Base-by-base conservation (phyloP, 2,113 vertebrate genomes). In the Uropsilus gracilis region DNA sequence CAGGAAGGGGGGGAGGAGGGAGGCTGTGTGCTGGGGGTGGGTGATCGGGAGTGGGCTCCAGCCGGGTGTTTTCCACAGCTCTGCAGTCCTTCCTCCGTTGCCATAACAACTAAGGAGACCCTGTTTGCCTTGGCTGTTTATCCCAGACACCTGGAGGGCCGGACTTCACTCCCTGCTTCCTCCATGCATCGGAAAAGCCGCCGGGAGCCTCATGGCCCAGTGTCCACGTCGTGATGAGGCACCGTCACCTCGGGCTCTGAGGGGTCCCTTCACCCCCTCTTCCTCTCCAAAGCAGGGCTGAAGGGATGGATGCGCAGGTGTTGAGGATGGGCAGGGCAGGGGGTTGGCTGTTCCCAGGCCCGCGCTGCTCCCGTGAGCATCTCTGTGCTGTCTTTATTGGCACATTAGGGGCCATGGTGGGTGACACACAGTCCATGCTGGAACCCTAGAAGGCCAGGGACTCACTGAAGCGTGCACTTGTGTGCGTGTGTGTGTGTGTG, bases 61-160 rank as follows among this genome's bases (percentile, higher is more conserved):
- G 11, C 0, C 0, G n/a, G 89, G 86, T 75, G 1, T 80, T 50
- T 53, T 9, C 30, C 6, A 37, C 0, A 17, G 14, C 53, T 86
- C 46, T 8, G 92, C 9, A 26, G 11, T 24, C 32, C 18, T 76
- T 57, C 69, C 71, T 88, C 87, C 61, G 95, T 95, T 95, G 94
- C 91, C 78, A 48, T 95, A 91, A 92, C 95, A 92, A 94, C 96
- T 44, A 57, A 91, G 64, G 75, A 42, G 26, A 34, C 66, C 61
- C 1, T 0, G 57, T 92, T 59, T 72, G 89, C 59, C 91, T 68
- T 76, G 50, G 89, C 64, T 39, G 44, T 89, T 91, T 72, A 61
- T 59, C 64, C 1, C 68, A 82, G 92, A 82, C 53, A 39, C 73
- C 57, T 18, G 3, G 46, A 73, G 59, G 39, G 64, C 68, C 18